phyloP scores from a whole-genome alignment of 2,888 invertebrate genomes.

The Polyommatus icarus region DNA sequence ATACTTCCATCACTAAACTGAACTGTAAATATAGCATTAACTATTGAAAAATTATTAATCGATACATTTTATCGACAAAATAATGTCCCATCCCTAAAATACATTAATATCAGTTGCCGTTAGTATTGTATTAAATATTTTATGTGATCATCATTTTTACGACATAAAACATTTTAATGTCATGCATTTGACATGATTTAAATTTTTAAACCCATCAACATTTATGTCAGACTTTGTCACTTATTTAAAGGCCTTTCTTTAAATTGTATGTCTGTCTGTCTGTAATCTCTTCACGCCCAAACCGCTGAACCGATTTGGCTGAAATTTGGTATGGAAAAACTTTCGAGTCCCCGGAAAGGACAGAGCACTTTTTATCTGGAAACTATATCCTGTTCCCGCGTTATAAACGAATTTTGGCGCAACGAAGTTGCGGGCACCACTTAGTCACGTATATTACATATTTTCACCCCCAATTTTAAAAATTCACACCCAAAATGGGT shows the following conservation, averaged over 20 bases:
- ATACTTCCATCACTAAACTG: no score
- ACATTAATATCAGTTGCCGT: neutral
- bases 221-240: neutral
- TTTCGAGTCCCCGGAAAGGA: no score
- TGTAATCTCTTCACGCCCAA: no score
- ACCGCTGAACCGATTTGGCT: no score
- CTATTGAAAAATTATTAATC: neutral
- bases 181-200: neutral
- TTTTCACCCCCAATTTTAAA: neutral
- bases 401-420: no score
- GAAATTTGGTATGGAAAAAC: no score
- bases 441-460: neutral
- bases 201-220: neutral
- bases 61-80: neutral
- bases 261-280: no score
- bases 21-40: no score
- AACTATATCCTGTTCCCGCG: no score
- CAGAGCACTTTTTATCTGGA: no score
- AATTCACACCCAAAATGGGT: neutral
- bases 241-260: neutral
- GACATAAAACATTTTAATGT: neutral
- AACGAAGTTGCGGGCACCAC: no score
- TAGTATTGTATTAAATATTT: neutral
- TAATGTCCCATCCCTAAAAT: neutral
- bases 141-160: slow-evolving; percentile 1